These are phyloP conservation scores for Apeira syringaria DNA, from an alignment of 2,888 invertebrate species.

Conservation along the genomic window DNA sequence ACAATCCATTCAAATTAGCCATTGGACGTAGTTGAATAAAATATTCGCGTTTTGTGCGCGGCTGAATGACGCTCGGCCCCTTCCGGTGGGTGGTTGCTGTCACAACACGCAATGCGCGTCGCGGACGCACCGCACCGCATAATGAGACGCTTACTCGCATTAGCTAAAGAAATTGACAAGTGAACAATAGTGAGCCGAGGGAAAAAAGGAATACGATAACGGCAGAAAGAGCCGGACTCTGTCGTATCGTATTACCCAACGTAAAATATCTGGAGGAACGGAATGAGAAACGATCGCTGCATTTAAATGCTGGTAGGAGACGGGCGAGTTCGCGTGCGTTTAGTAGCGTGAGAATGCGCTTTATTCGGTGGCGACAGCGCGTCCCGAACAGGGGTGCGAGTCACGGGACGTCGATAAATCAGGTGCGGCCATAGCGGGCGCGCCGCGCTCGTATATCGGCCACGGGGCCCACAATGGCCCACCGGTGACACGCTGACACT, in stretches of 20 bases:
- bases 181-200: slow-evolving; percentile 78
- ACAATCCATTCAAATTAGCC: slow-evolving; percentile 82
- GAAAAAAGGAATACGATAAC: slow-evolving; percentile 75
- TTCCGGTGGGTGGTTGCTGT: slow-evolving; percentile 84
- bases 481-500: slow-evolving; percentile 72
- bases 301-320: slow-evolving; percentile 76
- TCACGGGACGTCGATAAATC: slow-evolving; percentile 77
- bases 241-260: slow-evolving; percentile 83
- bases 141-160: slow-evolving; percentile 84
- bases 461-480: slow-evolving; percentile 67
- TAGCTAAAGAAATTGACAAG: slow-evolving; percentile 84
- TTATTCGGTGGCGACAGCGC: slow-evolving; percentile 75
- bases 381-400: slow-evolving; percentile 44
- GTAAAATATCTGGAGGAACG: slow-evolving; percentile 81
- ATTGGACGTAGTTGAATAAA: slow-evolving; percentile 78
- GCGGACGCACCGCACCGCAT: slow-evolving; percentile 79
- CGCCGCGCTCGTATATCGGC: slow-evolving; percentile 62
- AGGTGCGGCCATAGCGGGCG: slow-evolving; percentile 61
- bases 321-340: slow-evolving; percentile 79
- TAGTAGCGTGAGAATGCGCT: slow-evolving; percentile 82
- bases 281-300: slow-evolving; percentile 81
- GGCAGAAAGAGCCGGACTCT: slow-evolving; percentile 82
- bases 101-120: slow-evolving; percentile 82
- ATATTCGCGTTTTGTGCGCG: slow-evolving; percentile 77
- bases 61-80: slow-evolving; percentile 79